These are phyloP conservation scores for Drosophila diplacantha DNA, from an alignment of 2,888 invertebrate species.

Conservation along the genomic window DNA sequence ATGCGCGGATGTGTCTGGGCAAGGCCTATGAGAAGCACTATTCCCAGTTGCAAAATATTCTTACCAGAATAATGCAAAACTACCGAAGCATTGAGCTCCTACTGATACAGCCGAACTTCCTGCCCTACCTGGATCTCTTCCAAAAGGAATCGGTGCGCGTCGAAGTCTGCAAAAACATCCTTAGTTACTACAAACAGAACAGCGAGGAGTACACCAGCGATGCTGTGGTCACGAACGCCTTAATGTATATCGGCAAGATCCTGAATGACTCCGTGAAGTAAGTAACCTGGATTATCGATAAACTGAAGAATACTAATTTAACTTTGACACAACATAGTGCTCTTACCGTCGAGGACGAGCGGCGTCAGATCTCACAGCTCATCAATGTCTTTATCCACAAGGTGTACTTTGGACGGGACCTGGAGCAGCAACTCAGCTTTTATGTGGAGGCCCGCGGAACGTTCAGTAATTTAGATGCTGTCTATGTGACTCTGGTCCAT, in stretches of 20 bases:
- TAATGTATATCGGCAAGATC: conserved; percentile 92
- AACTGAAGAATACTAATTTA: not conserved
- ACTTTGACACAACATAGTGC: conserved; percentile 80
- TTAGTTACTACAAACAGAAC: conserved; percentile 81
- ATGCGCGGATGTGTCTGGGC: conserved; percentile 88
- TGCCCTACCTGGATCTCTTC: conserved; percentile 93
- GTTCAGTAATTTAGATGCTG: conserved; percentile 93
- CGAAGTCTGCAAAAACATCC: conserved; percentile 89
- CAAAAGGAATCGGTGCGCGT: conserved; percentile 90
- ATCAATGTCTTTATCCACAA: conserved; percentile 88
- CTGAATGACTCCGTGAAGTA: conserved; percentile 97
- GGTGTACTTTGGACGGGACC: conserved; percentile 90
- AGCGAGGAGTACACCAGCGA: conserved; percentile 82
- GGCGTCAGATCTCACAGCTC: conserved; percentile 88
- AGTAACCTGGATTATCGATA: conserved; percentile 58
- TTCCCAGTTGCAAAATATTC: conserved; percentile 85
- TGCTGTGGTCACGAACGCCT: conserved; percentile 90
- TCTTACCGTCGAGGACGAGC: conserved; percentile 94
- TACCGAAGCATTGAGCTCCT: conserved; percentile 88
- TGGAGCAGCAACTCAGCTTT: conserved; percentile 94
- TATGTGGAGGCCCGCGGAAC: conserved; percentile 94
- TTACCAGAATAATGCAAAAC: conserved; percentile 86
- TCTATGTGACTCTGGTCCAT: conserved; percentile 91
- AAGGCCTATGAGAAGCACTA: conserved; percentile 89
- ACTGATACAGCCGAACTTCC: conserved; percentile 92